Base-by-base conservation (phyloP, 2,888 invertebrate genomes). In the Esperia sulphurella region DNA sequence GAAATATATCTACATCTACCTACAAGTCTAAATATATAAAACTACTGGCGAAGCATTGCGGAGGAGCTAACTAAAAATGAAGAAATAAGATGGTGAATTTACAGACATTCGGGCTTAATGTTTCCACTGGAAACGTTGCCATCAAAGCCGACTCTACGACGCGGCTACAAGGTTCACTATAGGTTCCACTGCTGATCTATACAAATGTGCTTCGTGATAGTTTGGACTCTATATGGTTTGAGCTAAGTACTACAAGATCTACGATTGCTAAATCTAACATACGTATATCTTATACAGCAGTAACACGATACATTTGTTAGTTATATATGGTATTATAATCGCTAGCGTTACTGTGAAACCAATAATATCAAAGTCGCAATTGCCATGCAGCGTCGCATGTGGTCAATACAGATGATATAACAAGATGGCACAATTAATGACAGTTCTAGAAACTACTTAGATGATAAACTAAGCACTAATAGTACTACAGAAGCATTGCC, bases 41-140 rank as follows among this genome's bases (percentile, higher is more conserved):
- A 63, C 70, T 68, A 76, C 75, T 69, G 67, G 80, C 77, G 67
- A 83, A 80, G 85, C 87, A 77, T 71, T 84, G 84, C 83, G 68
- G 81, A 81, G 72, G 70, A 77, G 74, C 82, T 80, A 82, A 83
- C 83, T 83, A 84, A 85, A 86, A 87, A 84, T 83, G 79, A 85
- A 85, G 83, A 83, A 85, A 82, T 83, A 83, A 82, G 77, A 86
- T 77, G 65, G 77, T 77, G 78, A 83, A 82, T 86, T 84, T 84
- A 79, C 85, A 83, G 86, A 84, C 83, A 77, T 84, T 82, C 75
- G 63, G 71, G 71, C 77, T 83, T 84, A 83, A 83, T 80, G 82
- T 79, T 80, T 77, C 79, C 71, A 65, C 64, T 62, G 49, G 52
- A 53, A 58, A 49, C 46, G 37, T 21, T 31, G 41, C 49, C 46